Conservation (phyloP, 2,797 vertebrate genomes). For the Kryptolebias ocellatus region DNA sequence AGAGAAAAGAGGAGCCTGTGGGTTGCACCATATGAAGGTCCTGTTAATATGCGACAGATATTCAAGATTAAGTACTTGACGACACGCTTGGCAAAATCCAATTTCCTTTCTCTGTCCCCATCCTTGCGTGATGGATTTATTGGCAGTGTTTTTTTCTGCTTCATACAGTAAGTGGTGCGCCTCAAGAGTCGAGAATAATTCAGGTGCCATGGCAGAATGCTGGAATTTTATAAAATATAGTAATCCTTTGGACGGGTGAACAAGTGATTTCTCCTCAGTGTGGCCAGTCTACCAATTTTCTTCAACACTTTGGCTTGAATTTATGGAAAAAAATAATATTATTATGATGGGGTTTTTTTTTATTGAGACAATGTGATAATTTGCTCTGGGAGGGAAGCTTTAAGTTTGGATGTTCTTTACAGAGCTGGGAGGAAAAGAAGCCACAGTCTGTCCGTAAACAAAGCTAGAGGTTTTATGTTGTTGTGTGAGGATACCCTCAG, state of each 20-base stretch:
- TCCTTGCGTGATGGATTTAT: slow-evolving; percentile 72
- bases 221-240: slow-evolving; percentile 58
- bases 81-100: slow-evolving; percentile 83
- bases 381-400: slow-evolving; percentile 42
- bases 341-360: too few relatives aligned
- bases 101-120: slow-evolving; percentile 75
- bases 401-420: slow-evolving; percentile 53
- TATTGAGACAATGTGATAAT: slow-evolving; percentile 25
- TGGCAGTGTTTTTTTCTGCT: slow-evolving; percentile 65
- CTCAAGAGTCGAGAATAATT: slow-evolving; percentile 47
- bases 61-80: slow-evolving; percentile 82
- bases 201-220: slow-evolving; percentile 47
- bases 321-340: neutral
- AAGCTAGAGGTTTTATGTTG: slow-evolving; percentile 28
- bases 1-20: slow-evolving; percentile 40
- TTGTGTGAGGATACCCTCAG: slow-evolving; percentile 62
- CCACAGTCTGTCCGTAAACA: slow-evolving; percentile 35
- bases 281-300: slow-evolving; percentile 5
- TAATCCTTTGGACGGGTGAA: slow-evolving; percentile 45
- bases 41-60: slow-evolving; percentile 80
- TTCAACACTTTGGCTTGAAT: slow-evolving; percentile 10
- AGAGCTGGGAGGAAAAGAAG: slow-evolving; percentile 51
- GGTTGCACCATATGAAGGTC: slow-evolving; percentile 56
- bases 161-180: slow-evolving; percentile 48
- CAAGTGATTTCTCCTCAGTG: slow-evolving; percentile 26